Base-by-base conservation (phyloP, 2,797 vertebrate genomes). In the Cossypha niveicapilla region DNA sequence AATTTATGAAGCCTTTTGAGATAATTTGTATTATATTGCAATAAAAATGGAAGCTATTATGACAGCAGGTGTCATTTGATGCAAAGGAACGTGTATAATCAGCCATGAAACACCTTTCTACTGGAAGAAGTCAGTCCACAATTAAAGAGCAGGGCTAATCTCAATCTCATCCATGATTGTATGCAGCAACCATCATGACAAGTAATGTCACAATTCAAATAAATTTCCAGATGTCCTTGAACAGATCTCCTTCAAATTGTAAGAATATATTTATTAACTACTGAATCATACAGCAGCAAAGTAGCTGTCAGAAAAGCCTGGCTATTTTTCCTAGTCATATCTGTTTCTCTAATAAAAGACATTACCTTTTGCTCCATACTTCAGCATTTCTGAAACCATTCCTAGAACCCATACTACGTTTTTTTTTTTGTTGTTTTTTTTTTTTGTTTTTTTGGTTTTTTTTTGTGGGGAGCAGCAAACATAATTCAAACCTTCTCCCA, bases 11-110 rank as follows among this genome's bases (percentile, higher is more conserved):
- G 48, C 44, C 50, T 86, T 93, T 94, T 90, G 73, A 92, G 80
- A 94, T 93, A 1, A 68, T 89, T 91, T 68, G 11, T 92, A 80
- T 89, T 92, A 71, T 51, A 85, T 71, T 83, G 75, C 61, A 87
- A 91, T 87, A 92, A 94, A 92, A 95, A 88, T 83, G 84, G 91
- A 93, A 95, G 61, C 57, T 95, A 79, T 96, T 86, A 93, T 94
- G 92, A 96, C 75, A 91, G 60, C 42, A 79, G 42, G 51, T 90
- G 88, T 94, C 92, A 93, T 79, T 84, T 75, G 76, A 80, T 87
- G 53, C 57, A 60, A 61, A 86, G 34, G 82, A 94, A 74, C 81
- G 75, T 67, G 48, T 51, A 92, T 72, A 92, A 93, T 91, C 73
- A 90, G 50, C 25, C 44, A 60, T 41, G 61, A 94, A 86, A 88